These are phyloP conservation scores for Antheraea mylitta DNA, from an alignment of 1,140 invertebrate species.

Conservation along the genomic window DNA sequence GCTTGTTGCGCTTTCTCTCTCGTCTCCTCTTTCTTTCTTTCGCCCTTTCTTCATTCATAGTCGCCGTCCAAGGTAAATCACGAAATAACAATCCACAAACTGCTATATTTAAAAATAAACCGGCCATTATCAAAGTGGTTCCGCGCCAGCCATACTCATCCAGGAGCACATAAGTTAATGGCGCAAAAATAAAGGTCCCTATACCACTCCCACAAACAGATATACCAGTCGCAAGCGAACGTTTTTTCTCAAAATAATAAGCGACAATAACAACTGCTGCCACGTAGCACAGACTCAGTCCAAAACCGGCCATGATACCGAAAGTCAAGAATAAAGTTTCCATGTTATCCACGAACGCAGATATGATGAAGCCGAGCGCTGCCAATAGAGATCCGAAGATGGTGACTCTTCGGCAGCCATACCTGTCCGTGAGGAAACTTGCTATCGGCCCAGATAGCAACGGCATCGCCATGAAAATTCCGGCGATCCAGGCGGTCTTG, in stretches of 20 bases:
- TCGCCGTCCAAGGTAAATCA: constrained; percentile 88
- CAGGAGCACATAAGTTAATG: constrained; percentile 88
- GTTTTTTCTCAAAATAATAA: constrained; percentile 96
- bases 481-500: constrained; percentile 95
- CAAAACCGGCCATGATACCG: constrained; percentile 91
- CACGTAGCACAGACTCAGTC: constrained; percentile 92
- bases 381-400: constrained; percentile 90
- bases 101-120: constrained; percentile 91
- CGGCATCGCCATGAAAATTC: constrained; percentile 94
- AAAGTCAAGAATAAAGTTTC: constrained; percentile 91
- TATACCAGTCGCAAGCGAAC: constrained; percentile 95
- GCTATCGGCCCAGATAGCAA: constrained; percentile 93
- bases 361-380: constrained; percentile 89
- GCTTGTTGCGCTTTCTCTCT: constrained; percentile 80
- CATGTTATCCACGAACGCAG: constrained; percentile 88
- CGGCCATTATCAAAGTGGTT: constrained; percentile 89
- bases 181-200: constrained; percentile 95
- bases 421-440: constrained; percentile 91
- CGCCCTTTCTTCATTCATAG: constrained; percentile 81
- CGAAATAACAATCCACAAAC: constrained; percentile 93
- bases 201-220: constrained; percentile 95
- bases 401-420: constrained; percentile 89
- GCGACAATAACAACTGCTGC: constrained; percentile 96
- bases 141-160: constrained; percentile 92
- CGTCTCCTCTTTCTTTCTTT: constrained; percentile 81